Percentiles rank a stretch among this genome's conserved stretches.
These are phyloP conservation scores for Geodia barretti DNA, from an alignment of 37 sponge, comb jelly and placozoan genomes.

Conservation along the genomic window DNA sequence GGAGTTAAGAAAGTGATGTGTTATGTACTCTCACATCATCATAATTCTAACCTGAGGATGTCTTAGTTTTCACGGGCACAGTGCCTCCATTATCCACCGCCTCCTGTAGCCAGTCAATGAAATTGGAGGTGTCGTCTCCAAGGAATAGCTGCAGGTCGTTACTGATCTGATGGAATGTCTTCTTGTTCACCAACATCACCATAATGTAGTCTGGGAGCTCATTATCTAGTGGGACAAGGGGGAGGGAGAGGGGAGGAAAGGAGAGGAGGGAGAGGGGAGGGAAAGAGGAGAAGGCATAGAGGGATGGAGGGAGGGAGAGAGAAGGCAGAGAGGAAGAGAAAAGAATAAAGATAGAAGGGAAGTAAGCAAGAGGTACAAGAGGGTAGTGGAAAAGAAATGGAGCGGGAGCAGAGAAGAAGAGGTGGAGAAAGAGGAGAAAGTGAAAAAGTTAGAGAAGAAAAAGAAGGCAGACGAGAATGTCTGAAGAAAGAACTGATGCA, in stretches of 20 bases:
- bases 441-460: too few relatives aligned
- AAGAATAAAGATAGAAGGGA: too few relatives aligned
- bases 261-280: neutral
- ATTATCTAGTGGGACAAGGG: too few relatives aligned
- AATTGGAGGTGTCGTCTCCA: conserved; percentile 66
- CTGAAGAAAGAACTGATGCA: too few relatives aligned
- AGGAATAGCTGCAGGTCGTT: conserved; percentile 81
- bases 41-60: neutral
- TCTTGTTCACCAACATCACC: conserved; percentile 85
- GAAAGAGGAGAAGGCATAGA: neutral
- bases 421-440: too few relatives aligned
- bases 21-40: too few relatives aligned
- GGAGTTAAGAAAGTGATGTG: too few relatives aligned
- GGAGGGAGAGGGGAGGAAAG: too few relatives aligned
- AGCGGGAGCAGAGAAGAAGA: too few relatives aligned
- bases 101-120: conserved; percentile 66
- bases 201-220: conserved; percentile 87
- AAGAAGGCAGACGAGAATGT: too few relatives aligned
- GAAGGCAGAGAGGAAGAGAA: neutral
- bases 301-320: neutral
- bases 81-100: neutral
- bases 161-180: conserved; percentile 55
- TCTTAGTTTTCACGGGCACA: neutral
- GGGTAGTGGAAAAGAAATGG: too few relatives aligned
- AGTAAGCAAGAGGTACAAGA: too few relatives aligned